These are phyloP conservation scores for Rostratula benghalensis DNA, from an alignment of 2,113 vertebrate species.

Conservation along the genomic window DNA sequence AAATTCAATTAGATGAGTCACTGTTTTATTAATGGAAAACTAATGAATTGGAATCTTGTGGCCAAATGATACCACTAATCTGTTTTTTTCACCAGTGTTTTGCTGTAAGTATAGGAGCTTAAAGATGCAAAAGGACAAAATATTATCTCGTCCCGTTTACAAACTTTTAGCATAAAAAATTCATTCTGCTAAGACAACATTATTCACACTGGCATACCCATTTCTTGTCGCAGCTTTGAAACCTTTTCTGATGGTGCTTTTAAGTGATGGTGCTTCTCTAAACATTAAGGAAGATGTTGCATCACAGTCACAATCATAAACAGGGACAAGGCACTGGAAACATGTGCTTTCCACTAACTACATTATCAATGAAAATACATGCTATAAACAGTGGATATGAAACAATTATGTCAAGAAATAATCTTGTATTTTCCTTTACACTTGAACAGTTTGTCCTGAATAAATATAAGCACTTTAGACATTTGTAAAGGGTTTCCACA, in stretches of 20 bases:
- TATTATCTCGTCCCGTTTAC: background rate
- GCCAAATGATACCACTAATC: background rate
- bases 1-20: background rate
- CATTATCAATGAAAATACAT: background rate
- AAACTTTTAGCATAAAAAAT: background rate
- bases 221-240: background rate
- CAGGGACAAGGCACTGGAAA: background rate
- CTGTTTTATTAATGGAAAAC: background rate
- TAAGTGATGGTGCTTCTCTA: background rate
- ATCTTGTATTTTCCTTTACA: background rate
- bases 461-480: background rate
- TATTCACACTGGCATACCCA: background rate
- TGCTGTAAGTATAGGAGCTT: fast-evolving
- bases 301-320: background rate
- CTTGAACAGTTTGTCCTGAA: background rate
- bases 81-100: background rate
- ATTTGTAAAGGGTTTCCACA: background rate
- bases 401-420: background rate
- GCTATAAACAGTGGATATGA: fast-evolving
- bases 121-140: background rate
- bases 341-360: background rate
- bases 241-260: background rate
- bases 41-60: background rate
- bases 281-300: background rate
- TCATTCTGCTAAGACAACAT: background rate